These are phyloP conservation scores for Phrynocephalus forsythii DNA, from an alignment of 2,797 vertebrate genomes.

Conservation along the genomic window DNA sequence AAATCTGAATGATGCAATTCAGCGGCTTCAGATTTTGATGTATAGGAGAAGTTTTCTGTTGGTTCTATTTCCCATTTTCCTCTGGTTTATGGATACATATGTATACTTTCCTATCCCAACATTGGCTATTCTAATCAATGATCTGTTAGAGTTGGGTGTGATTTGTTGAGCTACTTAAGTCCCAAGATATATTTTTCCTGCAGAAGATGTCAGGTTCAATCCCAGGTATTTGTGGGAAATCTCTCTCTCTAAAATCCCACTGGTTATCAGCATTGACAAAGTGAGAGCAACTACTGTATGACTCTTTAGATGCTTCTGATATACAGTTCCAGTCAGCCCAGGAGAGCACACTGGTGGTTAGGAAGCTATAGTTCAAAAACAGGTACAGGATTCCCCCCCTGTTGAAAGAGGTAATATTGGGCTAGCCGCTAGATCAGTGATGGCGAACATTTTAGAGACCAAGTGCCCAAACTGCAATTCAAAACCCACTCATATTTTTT, in stretches of 20 bases:
- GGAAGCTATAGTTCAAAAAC: no score
- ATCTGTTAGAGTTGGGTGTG: neutral
- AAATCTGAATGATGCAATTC: neutral
- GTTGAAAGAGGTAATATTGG: neutral
- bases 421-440: neutral
- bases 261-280: neutral
- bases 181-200: neutral
- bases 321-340: no score
- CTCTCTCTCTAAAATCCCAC: neutral
- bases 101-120: neutral
- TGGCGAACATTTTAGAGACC: no score
- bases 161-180: neutral
- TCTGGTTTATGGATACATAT: neutral
- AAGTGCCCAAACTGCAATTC: no score
- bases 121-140: conserved; percentile 2
- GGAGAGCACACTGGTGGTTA: no score
- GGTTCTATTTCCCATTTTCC: neutral
- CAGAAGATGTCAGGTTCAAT: neutral
- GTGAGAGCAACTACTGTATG: no score
- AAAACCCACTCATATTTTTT: no score
- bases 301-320: no score
- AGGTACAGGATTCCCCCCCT: no score
- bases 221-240: neutral
- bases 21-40: neutral
- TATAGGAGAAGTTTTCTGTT: neutral